phyloP scores from a whole-genome alignment of 2,113 vertebrate genomes.

The Stigmatopora argus region DNA sequence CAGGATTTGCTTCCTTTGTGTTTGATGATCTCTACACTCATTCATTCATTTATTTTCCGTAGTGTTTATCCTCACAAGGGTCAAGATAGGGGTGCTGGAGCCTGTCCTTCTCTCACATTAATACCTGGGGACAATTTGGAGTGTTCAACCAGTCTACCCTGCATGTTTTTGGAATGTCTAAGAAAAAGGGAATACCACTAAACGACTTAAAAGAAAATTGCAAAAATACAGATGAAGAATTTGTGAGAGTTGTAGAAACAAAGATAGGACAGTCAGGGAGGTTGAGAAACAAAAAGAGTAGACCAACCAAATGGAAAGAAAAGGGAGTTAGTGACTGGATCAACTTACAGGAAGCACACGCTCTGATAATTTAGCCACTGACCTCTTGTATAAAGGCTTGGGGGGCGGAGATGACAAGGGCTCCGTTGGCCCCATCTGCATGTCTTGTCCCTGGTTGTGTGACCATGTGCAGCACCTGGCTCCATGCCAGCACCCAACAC shows the following conservation, averaged over 20 bases:
- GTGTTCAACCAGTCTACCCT: too few relatives aligned
- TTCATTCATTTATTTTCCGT: too few relatives aligned
- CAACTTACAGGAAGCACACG: constrained; percentile 55
- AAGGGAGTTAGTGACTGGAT: constrained; percentile 35
- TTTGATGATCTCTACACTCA: too few relatives aligned
- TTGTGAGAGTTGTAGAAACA: constrained; percentile 8
- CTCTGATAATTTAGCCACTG: constrained; percentile 57
- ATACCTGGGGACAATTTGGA: too few relatives aligned
- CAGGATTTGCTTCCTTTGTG: too few relatives aligned
- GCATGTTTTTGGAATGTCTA: too few relatives aligned
- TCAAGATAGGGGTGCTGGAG: too few relatives aligned
- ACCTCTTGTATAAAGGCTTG: constrained; percentile 43
- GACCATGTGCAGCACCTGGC: constrained; percentile 59
- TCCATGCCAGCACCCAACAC: constrained; percentile 52
- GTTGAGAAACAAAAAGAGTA: constrained; percentile 11
- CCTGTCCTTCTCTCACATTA: too few relatives aligned
- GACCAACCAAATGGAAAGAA: constrained; percentile 38
- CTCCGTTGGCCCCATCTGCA: constrained; percentile 60
- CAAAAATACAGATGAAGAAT: constrained; percentile 11
- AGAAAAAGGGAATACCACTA: not conserved
- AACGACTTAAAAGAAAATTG: constrained; percentile 13
- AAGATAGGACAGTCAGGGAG: constrained; percentile 23
- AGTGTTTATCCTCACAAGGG: too few relatives aligned
- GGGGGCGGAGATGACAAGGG: constrained; percentile 27
- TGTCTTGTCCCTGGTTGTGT: constrained; percentile 45